Conservation (phyloP, 2,888 invertebrate genomes). For the Eilema sororculum region DNA sequence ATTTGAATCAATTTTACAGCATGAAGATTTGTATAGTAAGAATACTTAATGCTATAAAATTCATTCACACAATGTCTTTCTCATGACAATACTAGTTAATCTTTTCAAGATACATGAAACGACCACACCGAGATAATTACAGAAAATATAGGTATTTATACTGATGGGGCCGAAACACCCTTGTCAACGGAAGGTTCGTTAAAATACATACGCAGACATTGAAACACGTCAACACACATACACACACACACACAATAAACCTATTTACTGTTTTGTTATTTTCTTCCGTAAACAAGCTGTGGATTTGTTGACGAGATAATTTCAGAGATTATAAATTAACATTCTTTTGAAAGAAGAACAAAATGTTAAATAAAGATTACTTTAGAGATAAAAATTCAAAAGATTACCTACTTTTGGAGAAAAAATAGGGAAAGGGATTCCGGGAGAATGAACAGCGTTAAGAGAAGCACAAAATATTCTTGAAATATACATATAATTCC, state of each 20-base stretch:
- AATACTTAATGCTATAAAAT: too few species aligned
- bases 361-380: too few species aligned
- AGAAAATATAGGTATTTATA: neutral
- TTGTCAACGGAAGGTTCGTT: neutral
- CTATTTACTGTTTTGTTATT: neutral
- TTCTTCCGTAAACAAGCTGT: neutral
- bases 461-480: too few species aligned
- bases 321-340: neutral
- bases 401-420: too few species aligned
- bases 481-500: too few species aligned
- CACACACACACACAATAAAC: neutral
- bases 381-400: too few species aligned
- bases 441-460: too few species aligned
- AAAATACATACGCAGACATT: neutral
- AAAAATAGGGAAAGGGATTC: too few species aligned
- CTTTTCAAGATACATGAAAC: neutral
- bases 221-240: neutral
- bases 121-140: neutral
- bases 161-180: neutral
- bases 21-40: too few species aligned
- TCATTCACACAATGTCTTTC: neutral
- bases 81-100: neutral
- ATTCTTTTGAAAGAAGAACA: neutral
- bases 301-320: neutral
- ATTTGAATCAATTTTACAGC: too few species aligned